Evolutionary conservation across 2,888 invertebrate species (phyloP), one percentile per base, ranked within the genome.

Genomic region (Dioctria rufipes): DNA sequence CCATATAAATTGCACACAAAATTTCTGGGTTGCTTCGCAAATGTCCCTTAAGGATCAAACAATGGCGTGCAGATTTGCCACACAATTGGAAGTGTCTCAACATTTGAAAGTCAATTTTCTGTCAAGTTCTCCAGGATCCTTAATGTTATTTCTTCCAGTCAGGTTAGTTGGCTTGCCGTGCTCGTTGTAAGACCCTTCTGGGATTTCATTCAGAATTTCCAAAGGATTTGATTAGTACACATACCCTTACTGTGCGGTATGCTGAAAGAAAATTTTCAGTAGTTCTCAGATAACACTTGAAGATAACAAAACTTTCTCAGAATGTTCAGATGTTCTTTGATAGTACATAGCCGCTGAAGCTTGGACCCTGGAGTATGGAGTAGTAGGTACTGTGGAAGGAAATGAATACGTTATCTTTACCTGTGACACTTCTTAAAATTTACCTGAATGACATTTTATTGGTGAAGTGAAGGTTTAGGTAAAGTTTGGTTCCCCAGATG

Each of bases 101-200:
- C 77, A 77, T 77, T 77, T 77, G 77, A 77, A 77, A 77, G 77
- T 77, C 77, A 77, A 77, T 77, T 77, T 77, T 63, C 63, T 39
- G 37, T 49, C 46, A 11, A 77, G 60, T 75, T 43, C n/a, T 5
- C 58, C 60, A 4, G 60, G 46, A 77, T 77, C 43, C 63, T 77
- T 63, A 61, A 77, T 63, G 63, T 63, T 63, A 77, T 77, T 77
- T 63, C 77, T 77, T 77, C 61, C 49, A 77, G 77, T 46, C 77
- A 77, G 63, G 63, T 63, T 61, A 6, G n/a, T n/a, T n/a, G n/a
- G n/a, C 46, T 77, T 63, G 77, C 43, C 8, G 63, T 63, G 77
- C 25, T 25, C 37, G 37, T 39, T 49, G 63, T 40, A 63, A 49
- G 39, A 63, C 46, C 77, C 63, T 77, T 63, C 42, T 42, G 63